Base-by-base conservation (phyloP, 2,113 vertebrate genomes). In the Oophaga pumilio region DNA sequence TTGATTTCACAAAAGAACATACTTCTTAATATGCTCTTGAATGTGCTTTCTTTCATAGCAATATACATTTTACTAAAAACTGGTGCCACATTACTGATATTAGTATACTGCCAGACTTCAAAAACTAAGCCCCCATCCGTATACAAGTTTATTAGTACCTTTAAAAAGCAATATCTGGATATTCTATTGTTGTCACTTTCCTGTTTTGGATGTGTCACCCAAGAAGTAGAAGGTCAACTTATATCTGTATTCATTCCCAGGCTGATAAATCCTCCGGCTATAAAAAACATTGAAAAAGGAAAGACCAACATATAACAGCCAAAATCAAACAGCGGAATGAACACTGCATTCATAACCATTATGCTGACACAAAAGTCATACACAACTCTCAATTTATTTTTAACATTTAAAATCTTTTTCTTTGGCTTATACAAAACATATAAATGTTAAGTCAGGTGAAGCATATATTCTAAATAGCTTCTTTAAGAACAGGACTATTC, bases 391-490 rank as follows among this genome's bases (percentile, higher is more conserved):
- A 68, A 28, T 86, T 62, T 86, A 66, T 60, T 86, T 69, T 86
- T 79, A 69, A 53, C 59, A 56, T 86, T 64, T 78, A 56, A 68
- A 86, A 52, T 33, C 28, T 26, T 69, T 49, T 79, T 68, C 60
- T 33, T 68, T 85, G 74, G 22, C 50, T 86, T 86, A 69, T 53
- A 26, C 28, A 24, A 69, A 76, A 24, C 15, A 79, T 50, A 86
- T 57, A 66, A 64, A 26, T 86, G 60, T 57, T 69, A 79, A 79
- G 24, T 53, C 85, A 79, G 76, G 74, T 79, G 85, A 86, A 86
- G 76, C 85, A 86, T 86, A 79, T 69, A 76, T 79, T 17, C 62
- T 80, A 69, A 79, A 66, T 82, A 53, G 79, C 60, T 82, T 76
- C 33, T 87, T 87, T 83, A 87, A 60, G 22, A 26, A 33, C 15